These are phyloP conservation scores for Delphinapterus leucas DNA, from an alignment of 2,113 vertebrate species.

Conservation along the genomic window DNA sequence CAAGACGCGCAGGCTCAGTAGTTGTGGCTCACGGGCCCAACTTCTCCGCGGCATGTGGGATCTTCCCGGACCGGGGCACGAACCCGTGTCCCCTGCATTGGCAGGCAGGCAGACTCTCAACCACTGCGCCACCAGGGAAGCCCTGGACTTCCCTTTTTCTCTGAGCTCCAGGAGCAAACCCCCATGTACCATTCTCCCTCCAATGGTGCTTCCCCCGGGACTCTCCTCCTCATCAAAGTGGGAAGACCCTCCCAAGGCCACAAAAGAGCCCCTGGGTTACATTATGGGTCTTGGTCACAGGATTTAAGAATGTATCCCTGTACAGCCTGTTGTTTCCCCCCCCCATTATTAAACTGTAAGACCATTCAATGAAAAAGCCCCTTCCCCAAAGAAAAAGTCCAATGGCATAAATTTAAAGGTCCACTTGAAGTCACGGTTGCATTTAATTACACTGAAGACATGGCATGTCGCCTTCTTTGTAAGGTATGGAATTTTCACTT, in stretches of 20 bases:
- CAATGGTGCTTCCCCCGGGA: neutral
- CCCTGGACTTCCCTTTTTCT: neutral
- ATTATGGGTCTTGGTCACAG: neutral
- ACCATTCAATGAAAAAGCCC: neutral
- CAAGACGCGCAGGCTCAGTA: too few species aligned
- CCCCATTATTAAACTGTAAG: neutral
- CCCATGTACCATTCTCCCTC: conserved; percentile 28
- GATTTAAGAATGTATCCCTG: neutral
- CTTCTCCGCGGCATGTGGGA: too few species aligned
- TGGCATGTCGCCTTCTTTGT: neutral
- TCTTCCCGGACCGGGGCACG: too few species aligned
- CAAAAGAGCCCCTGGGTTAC: neutral
- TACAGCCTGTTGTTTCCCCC: neutral
- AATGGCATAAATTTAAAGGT: neutral
- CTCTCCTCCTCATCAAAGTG: neutral
- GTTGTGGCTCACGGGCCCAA: too few species aligned
- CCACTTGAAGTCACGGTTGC: conserved; percentile 22
- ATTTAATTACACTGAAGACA: conserved; percentile 5
- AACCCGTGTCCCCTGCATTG: too few species aligned
- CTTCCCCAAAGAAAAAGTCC: neutral
- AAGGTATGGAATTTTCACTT: neutral
- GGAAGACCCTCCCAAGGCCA: neutral
- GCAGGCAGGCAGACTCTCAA: too few species aligned
- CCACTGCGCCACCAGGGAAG: too few species aligned
- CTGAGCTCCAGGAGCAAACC: conserved; percentile 35